Evolutionary conservation across 1,140 invertebrate genomes (phyloP).

Genomic region (Drosophila santomea): DNA sequence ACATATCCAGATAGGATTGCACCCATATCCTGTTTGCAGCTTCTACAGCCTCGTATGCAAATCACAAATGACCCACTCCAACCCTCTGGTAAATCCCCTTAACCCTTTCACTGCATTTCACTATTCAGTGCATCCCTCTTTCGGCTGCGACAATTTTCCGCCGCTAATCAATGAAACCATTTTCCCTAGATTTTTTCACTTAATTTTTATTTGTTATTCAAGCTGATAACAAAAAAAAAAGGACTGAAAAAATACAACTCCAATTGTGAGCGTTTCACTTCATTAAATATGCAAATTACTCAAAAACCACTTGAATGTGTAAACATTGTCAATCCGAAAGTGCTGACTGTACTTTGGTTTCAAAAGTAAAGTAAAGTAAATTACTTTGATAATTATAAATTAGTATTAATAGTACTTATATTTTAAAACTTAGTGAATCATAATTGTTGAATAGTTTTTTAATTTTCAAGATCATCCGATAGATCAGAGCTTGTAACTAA

Average conservation of each 20-base stretch:
- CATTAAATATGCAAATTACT: conserved; percentile 78
- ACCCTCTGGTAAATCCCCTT: conserved; percentile 38
- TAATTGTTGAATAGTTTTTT: no score
- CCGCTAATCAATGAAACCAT: conserved; percentile 63
- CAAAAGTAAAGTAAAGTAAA: background rate
- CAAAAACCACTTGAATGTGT: conserved; percentile 78
- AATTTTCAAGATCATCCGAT: no score
- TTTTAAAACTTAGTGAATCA: no score
- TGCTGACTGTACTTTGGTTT: conserved; percentile 10
- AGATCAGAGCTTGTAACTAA: no score
- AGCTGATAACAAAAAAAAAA: conserved; percentile 67
- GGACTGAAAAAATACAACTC: conserved; percentile 31
- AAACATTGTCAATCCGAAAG: conserved; percentile 53
- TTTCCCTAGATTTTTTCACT: conserved; percentile 70
- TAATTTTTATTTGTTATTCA: conserved; percentile 80
- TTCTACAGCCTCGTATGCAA: conserved; percentile 59
- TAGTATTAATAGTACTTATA: no score
- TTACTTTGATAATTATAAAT: background rate
- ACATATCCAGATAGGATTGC: conserved; percentile 13
- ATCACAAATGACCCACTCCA: conserved; percentile 61
- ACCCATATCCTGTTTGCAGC: conserved; percentile 50
- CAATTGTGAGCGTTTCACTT: conserved; percentile 45
- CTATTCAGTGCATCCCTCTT: conserved; percentile 18
- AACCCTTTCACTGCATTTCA: conserved; percentile 47
- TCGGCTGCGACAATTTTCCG: conserved; percentile 45